phyloP scores from a whole-genome alignment of 2,888 invertebrate species.

The Cyclophora albipunctata region DNA sequence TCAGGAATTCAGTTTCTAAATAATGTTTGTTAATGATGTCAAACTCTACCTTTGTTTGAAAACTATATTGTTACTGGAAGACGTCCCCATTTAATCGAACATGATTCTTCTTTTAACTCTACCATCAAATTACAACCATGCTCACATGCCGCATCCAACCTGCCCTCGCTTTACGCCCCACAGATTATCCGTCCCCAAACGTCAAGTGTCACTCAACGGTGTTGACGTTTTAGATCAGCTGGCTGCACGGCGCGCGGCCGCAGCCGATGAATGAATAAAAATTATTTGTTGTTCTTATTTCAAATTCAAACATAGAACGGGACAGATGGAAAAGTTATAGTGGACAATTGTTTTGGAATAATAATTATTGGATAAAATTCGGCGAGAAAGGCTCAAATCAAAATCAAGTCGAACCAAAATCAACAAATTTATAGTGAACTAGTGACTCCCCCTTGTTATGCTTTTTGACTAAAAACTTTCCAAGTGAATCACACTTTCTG shows the following conservation, averaged over 20 bases:
- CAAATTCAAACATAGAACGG: background rate
- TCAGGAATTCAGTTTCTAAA: too few species aligned
- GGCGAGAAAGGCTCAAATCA: background rate
- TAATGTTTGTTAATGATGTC: too few species aligned
- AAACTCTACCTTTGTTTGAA: background rate
- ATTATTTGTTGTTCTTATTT: constrained; percentile 14
- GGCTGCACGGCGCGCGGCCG: constrained; percentile 33
- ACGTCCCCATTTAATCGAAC: too few species aligned
- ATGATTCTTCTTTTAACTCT: too few species aligned
- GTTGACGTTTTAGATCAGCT: constrained; percentile 39
- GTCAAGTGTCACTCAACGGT: constrained; percentile 72
- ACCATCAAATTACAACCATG: too few species aligned
- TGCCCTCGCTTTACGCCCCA: background rate
- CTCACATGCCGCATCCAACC: constrained; percentile 34
- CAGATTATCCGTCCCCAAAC: constrained; percentile 41
- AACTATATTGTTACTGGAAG: background rate
- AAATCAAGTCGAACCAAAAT: background rate
- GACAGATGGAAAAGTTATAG: background rate
- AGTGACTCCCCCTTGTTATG: too few species aligned
- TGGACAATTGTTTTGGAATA: background rate
- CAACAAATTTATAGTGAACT: too few species aligned
- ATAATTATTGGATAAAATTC: background rate
- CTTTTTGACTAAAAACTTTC: too few species aligned
- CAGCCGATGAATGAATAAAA: constrained; percentile 16
- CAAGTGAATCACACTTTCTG: too few species aligned